A percentile compares a stretch with the other conserved stretches of the same genome.
These are phyloP conservation scores for Hylaea fasciaria DNA, from an alignment of 2,888 invertebrate species.

Conservation along the genomic window DNA sequence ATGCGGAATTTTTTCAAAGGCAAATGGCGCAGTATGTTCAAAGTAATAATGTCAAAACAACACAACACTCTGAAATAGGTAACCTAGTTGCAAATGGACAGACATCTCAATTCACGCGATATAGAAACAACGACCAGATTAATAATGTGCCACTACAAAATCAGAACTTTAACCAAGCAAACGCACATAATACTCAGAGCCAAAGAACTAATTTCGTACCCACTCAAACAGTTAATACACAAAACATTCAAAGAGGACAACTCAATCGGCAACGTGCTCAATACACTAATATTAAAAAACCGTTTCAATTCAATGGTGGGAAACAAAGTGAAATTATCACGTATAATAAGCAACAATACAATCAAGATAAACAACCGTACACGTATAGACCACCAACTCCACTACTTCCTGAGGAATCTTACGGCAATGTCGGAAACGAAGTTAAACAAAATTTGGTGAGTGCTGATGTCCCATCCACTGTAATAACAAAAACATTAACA, in stretches of 20 bases:
- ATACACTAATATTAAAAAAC: constrained; percentile 53
- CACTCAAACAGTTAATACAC: constrained; percentile 46
- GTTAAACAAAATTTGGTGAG: constrained; percentile 77
- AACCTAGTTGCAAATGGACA: constrained; percentile 57
- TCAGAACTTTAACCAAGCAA: constrained; percentile 45
- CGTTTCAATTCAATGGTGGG: constrained; percentile 50
- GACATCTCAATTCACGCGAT: constrained; percentile 34
- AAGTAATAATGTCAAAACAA: constrained; percentile 48
- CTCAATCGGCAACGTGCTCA: constrained; percentile 53
- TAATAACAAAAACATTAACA: constrained; percentile 73
- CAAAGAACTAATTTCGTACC: constrained; percentile 44
- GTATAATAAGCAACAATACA: constrained; percentile 60
- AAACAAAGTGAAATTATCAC: constrained; percentile 54
- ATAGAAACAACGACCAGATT: constrained; percentile 26
- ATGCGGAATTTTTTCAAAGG: constrained; percentile 60
- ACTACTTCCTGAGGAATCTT: constrained; percentile 54
- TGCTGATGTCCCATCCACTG: constrained; percentile 61
- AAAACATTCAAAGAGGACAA: constrained; percentile 52
- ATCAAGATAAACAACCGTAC: constrained; percentile 58
- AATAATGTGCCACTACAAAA: constrained; percentile 44
- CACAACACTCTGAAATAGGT: constrained; percentile 47
- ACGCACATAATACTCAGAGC: constrained; percentile 49
- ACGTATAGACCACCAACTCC: constrained; percentile 55
- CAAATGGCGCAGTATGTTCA: constrained; percentile 58
- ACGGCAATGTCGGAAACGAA: constrained; percentile 55